A percentile compares a stretch with the other conserved stretches of the same genome.
Conservation (phyloP, 2,113 vertebrate genomes). For the Chionomys nivalis region DNA sequence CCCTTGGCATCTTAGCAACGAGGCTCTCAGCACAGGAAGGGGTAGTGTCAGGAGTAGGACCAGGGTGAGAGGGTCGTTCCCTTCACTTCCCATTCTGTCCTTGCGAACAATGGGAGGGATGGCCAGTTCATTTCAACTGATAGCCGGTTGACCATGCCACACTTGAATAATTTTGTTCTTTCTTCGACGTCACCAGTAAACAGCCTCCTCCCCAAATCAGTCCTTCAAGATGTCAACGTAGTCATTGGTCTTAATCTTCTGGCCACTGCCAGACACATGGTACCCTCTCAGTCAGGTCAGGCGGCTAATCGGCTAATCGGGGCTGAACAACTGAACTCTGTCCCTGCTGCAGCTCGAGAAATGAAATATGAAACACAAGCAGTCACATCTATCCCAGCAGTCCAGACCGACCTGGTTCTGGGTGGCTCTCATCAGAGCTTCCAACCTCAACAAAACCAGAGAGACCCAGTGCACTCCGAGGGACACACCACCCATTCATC, state of each 20-base stretch:
- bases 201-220: background rate
- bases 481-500: background rate
- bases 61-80: background rate
- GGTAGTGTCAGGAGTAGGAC: background rate
- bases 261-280: background rate
- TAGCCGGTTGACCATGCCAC: background rate
- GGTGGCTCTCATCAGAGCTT: background rate
- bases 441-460: background rate
- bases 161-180: slow-evolving; percentile 7
- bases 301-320: background rate
- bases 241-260: background rate
- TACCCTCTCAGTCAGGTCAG: background rate
- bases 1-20: background rate
- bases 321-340: background rate
- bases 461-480: background rate
- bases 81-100: background rate
- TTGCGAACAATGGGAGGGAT: background rate
- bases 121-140: background rate
- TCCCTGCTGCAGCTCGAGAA: background rate
- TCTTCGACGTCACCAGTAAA: slow-evolving; percentile 16
- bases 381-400: background rate
- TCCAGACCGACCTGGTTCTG: background rate
- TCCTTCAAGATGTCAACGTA: background rate
- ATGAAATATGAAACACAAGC: background rate
- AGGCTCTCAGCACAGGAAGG: background rate